These are phyloP conservation scores for Brachylomia viminalis DNA, from an alignment of 2,888 invertebrate genomes.

Conservation along the genomic window DNA sequence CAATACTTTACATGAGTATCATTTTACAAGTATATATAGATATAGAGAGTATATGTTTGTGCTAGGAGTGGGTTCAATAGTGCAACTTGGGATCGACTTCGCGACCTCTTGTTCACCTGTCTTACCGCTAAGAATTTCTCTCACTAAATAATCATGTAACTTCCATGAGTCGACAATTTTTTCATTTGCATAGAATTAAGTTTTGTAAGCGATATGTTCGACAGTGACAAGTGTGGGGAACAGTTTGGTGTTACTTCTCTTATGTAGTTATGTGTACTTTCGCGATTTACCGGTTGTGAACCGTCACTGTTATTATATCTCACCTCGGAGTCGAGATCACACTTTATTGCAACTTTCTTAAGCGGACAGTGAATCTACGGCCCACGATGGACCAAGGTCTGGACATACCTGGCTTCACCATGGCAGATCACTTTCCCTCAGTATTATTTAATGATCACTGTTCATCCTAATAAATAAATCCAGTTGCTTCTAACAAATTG, in stretches of 20 bases:
- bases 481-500: not conserved
- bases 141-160: slow-evolving; percentile 22
- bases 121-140: slow-evolving; percentile 2
- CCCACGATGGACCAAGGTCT: not conserved
- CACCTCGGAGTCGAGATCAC: slow-evolving; percentile 28
- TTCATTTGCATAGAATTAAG: slow-evolving; percentile 32
- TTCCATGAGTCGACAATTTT: slow-evolving; percentile 43
- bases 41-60: not conserved
- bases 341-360: slow-evolving; percentile 49
- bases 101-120: slow-evolving; percentile 4
- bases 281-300: slow-evolving; percentile 45
- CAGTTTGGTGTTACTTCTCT: slow-evolving; percentile 47
- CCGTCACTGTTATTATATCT: slow-evolving; percentile 46
- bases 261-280: slow-evolving; percentile 48
- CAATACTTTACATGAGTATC: not conserved
- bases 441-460: not conserved
- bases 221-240: slow-evolving; percentile 48
- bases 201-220: slow-evolving; percentile 53
- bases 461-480: not conserved
- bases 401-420: not conserved
- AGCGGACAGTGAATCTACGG: not conserved
- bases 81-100: not conserved
- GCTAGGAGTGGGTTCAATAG: too few relatives aligned
- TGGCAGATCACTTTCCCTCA: not conserved
- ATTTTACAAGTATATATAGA: not conserved